These are phyloP conservation scores for Rallus crepitans DNA, from an alignment of 2,797 vertebrate species.

Conservation along the genomic window DNA sequence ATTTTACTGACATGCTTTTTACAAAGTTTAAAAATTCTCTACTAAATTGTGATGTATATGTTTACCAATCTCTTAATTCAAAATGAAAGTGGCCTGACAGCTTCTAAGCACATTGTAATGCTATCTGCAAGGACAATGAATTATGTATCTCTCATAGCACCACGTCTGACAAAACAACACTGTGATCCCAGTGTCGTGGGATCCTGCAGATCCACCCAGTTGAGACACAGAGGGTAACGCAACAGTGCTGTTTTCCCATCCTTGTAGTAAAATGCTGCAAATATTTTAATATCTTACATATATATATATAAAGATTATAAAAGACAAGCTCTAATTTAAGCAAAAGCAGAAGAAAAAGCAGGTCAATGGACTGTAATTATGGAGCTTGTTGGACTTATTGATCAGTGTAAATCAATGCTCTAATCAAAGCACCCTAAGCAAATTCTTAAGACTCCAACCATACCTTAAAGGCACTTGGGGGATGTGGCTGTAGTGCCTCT, in stretches of 20 bases:
- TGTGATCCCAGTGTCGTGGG: neutral
- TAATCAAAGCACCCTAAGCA: neutral
- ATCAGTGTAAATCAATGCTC: neutral
- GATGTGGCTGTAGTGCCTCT: neutral
- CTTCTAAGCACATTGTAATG: conserved; percentile 15
- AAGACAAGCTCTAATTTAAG: neutral
- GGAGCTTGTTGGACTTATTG: neutral
- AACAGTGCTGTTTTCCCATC: neutral
- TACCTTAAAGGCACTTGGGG: neutral
- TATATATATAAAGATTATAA: neutral
- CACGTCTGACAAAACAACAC: neutral
- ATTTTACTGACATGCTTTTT: conserved; percentile 26
- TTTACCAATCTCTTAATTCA: conserved; percentile 32
- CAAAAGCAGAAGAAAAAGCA: neutral
- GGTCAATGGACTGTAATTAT: neutral
- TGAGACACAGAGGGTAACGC: neutral
- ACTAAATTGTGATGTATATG: conserved; percentile 25
- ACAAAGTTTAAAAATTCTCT: neutral
- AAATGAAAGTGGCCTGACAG: conserved; percentile 44
- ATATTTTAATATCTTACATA: neutral
- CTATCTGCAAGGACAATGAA: conserved; percentile 57
- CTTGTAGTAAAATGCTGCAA: neutral
- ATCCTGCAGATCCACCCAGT: neutral
- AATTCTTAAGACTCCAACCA: neutral
- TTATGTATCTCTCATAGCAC: conserved; percentile 34